Conservation (phyloP, 2,888 invertebrate species). For the Sphecodes monilicornis region DNA sequence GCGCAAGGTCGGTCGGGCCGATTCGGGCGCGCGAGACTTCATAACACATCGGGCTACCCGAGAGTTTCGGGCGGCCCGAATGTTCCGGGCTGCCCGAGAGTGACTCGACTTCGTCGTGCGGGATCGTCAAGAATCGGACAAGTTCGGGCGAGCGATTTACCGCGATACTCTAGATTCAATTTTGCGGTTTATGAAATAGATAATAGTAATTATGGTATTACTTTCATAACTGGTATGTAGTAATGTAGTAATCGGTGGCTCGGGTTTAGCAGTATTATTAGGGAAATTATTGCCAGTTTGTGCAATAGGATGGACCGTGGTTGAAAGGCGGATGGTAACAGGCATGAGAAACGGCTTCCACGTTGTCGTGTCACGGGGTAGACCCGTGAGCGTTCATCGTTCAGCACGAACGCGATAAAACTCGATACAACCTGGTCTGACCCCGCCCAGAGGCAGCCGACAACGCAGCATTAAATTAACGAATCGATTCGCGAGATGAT, state of each 20-base stretch:
- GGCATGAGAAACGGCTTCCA: neutral
- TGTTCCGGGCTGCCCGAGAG: no score
- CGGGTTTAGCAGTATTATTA: neutral
- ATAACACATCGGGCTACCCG: no score
- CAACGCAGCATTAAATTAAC: neutral
- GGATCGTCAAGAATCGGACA: no score
- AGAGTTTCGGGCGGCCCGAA: no score
- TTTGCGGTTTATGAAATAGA: no score
- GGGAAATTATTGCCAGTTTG: neutral
- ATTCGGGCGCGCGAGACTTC: no score
- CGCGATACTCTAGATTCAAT: no score
- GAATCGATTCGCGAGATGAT: conserved; percentile 17
- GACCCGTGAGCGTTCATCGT: neutral
- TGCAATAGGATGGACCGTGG: neutral
- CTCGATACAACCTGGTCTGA: neutral
- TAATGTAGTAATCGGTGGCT: neutral
- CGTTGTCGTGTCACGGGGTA: neutral
- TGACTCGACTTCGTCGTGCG: no score
- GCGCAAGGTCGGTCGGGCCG: no score
- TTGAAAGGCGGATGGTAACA: neutral
- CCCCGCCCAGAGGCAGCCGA: conserved; percentile 11
- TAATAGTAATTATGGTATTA: no score
- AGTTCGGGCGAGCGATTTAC: no score
- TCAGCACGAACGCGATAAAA: neutral
- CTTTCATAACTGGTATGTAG: no score